Percentiles rank a stretch among this genome's conserved stretches.
phyloP scores from a whole-genome alignment of 1,140 invertebrate genomes.

The Drosophila azteca region DNA sequence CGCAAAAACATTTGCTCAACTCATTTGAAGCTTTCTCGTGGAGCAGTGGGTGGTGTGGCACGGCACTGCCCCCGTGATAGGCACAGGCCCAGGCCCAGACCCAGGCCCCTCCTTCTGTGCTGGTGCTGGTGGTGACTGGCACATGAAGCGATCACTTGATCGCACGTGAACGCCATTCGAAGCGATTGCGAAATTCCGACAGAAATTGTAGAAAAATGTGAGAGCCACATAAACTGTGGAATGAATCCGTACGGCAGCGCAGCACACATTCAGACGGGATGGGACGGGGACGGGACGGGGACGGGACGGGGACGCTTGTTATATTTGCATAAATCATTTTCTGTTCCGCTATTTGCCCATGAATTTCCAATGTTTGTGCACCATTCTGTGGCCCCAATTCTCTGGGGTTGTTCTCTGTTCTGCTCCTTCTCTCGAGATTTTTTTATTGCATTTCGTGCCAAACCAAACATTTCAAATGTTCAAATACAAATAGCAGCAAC shows the following conservation, averaged over 20 bases:
- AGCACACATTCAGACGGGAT: neutral
- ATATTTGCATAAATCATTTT: slow-evolving; percentile 42
- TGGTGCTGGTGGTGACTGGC: slow-evolving; percentile 27
- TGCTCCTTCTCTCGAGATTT: slow-evolving; percentile 32
- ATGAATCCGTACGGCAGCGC: too few relatives aligned
- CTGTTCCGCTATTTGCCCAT: slow-evolving; percentile 24
- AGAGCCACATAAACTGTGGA: neutral
- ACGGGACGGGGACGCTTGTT: slow-evolving; percentile 19
- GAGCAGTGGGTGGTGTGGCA: slow-evolving; percentile 23
- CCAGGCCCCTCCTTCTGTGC: too few relatives aligned
- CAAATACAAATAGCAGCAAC: slow-evolving; percentile 11
- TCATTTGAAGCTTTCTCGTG: slow-evolving; percentile 50
- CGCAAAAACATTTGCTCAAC: slow-evolving; percentile 63
- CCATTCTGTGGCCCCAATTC: slow-evolving; percentile 11
- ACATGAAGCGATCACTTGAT: slow-evolving; percentile 73
- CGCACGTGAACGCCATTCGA: slow-evolving; percentile 68
- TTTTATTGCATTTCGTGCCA: slow-evolving; percentile 58
- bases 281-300: neutral
- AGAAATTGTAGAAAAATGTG: slow-evolving; percentile 22
- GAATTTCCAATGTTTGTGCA: slow-evolving; percentile 29
- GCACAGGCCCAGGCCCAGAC: too few relatives aligned
- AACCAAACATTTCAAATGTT: slow-evolving; percentile 36
- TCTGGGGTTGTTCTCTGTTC: slow-evolving; percentile 2
- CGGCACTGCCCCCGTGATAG: too few relatives aligned
- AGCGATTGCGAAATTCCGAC: slow-evolving; percentile 44